phyloP scores from a whole-genome alignment of 1,140 invertebrate genomes.

The Panulirus ornatus region DNA sequence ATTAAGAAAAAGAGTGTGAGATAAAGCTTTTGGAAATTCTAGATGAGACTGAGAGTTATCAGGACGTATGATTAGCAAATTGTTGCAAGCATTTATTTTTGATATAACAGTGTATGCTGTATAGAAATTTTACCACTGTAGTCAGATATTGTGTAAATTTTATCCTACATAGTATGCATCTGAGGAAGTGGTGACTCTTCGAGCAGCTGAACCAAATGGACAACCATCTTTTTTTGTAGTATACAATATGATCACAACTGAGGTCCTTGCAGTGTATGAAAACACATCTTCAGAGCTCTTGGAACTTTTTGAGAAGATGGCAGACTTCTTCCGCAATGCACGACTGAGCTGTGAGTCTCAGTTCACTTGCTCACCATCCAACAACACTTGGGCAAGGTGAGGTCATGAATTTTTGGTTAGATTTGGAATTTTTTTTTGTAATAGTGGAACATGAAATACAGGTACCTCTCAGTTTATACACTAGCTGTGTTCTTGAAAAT shows the following conservation, averaged over 20 bases:
- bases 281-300: slow-evolving; percentile 93
- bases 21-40: no score
- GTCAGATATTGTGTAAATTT: no score
- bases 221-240: slow-evolving; percentile 94
- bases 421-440: slow-evolving; percentile 38
- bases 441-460: no score
- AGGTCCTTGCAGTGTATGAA: slow-evolving; percentile 92
- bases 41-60: no score
- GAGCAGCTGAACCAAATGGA: slow-evolving; percentile 84
- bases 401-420: slow-evolving; percentile 15
- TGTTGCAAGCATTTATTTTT: no score
- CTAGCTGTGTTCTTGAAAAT: no score
- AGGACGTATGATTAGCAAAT: no score
- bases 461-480: no score
- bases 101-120: no score
- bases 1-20: no score
- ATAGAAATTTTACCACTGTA: no score
- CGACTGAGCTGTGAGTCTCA: slow-evolving; percentile 88
- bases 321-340: slow-evolving; percentile 95
- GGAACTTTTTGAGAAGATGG: slow-evolving; percentile 93
- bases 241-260: slow-evolving; percentile 92
- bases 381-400: slow-evolving; percentile 91
- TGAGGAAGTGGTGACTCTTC: slow-evolving; percentile 74
- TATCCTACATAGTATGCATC: slow-evolving; percentile 64
- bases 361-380: slow-evolving; percentile 94